These are phyloP conservation scores for Aelia acuminata DNA, from an alignment of 2,888 invertebrate species.

Conservation along the genomic window DNA sequence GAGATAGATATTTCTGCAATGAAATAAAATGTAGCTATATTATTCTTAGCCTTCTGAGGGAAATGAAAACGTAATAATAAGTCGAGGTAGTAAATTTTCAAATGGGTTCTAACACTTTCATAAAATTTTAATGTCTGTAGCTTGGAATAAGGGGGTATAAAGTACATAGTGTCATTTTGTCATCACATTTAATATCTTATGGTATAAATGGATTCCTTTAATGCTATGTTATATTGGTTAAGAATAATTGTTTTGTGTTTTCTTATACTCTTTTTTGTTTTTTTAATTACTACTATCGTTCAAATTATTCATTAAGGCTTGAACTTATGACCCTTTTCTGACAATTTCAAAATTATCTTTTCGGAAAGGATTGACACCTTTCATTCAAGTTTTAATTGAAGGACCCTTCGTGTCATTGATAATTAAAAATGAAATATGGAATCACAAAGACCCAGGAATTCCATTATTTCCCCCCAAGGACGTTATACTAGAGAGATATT, in stretches of 20 bases:
- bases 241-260: not conserved
- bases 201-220: not conserved
- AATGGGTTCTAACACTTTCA: not conserved
- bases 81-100: not conserved
- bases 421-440: constrained; percentile 6
- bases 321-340: not conserved
- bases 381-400: not conserved
- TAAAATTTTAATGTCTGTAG: not conserved
- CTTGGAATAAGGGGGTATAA: not conserved
- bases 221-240: not conserved
- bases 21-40: not conserved
- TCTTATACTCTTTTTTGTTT: too few relatives aligned
- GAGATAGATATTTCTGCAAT: not conserved
- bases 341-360: not conserved
- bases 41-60: not conserved
- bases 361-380: not conserved
- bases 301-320: not conserved
- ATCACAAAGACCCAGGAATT: not conserved
- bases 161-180: not conserved
- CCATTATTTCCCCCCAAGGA: not conserved
- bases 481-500: not conserved
- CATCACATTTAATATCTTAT: not conserved
- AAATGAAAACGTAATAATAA: not conserved
- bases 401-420: not conserved
- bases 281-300: too few relatives aligned